Percentiles rank a stretch among this genome's conserved stretches.
phyloP scores from a whole-genome alignment of 1,140 invertebrate species.

The Eumaeus atala region DNA sequence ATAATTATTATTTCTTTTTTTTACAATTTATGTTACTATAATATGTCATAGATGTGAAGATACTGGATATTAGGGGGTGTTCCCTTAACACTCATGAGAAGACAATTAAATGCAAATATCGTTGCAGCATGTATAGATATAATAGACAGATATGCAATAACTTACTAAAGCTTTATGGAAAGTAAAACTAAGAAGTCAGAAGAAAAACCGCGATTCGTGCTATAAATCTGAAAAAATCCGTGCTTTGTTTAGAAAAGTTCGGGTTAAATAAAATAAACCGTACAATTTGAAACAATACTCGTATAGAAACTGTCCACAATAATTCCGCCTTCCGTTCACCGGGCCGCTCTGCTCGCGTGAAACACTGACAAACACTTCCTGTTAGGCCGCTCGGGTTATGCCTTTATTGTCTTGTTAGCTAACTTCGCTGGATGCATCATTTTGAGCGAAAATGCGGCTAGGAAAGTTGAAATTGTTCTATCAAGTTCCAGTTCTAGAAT shows the following conservation, averaged over 20 bases:
- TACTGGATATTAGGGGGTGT: too few relatives aligned
- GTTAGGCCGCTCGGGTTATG: slow-evolving; percentile 31
- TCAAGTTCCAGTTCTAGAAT: too few relatives aligned
- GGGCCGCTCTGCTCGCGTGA: slow-evolving; percentile 33
- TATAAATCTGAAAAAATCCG: not conserved
- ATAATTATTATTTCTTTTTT: not conserved
- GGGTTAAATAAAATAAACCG: slow-evolving; percentile 20
- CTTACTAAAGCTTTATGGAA: not conserved
- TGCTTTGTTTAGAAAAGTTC: not conserved
- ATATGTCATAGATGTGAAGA: too few relatives aligned
- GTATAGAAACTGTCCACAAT: slow-evolving; percentile 28
- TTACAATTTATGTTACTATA: too few relatives aligned
- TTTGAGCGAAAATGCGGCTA: slow-evolving; percentile 24
- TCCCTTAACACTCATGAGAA: too few relatives aligned
- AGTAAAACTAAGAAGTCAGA: not conserved
- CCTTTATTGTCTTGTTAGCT: slow-evolving; percentile 41
- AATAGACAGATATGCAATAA: not conserved
- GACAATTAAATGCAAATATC: too few relatives aligned
- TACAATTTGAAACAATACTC: slow-evolving; percentile 26
- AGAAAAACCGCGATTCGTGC: not conserved
- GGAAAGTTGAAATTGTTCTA: slow-evolving; percentile 2
- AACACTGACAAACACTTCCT: slow-evolving; percentile 41
- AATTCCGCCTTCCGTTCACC: slow-evolving; percentile 24
- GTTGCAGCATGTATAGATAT: too few relatives aligned
- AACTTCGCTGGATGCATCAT: slow-evolving; percentile 33